Base-by-base conservation (phyloP, 2,113 vertebrate species). In the Axis porcinus region DNA sequence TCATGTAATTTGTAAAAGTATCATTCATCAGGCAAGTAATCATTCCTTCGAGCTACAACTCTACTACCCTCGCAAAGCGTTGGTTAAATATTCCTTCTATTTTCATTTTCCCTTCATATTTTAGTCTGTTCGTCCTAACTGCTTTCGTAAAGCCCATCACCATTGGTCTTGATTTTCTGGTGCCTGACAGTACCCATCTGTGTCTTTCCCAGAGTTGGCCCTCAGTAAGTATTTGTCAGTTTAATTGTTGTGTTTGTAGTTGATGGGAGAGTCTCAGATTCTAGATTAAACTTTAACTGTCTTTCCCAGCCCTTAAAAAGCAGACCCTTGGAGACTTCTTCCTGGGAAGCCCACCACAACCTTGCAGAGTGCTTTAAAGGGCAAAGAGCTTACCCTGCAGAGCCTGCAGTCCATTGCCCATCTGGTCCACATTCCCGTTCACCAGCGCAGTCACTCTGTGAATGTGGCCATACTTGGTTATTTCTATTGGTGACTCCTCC, bases 351-450 rank as follows among this genome's bases (percentile, higher is more conserved):
- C 57, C 45, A 5, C 36, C 21, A 7, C 58, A 28, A 43, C 11
- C 45, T 43, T 30, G 15, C 11, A 16, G 40, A 83, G 43, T 2
- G 8, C 33, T 60, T 30, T 5, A 2, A 33, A 33, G n/a, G 36
- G 14, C 11, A 54, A 4, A 55, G 23, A 12, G 33, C 98, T 98
- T 92, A 99, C 99, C 98, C 91, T 97, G 97, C 0, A 6, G 14
- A 9, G 88, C 93, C 88, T 52, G 97, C 76, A 70, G 85, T 79
- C 97, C 96, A 2, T 40, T 88, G 45, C 96, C 58, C 96, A 97
- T 78, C 54, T 13, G 88, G 17, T 89, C 7, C 0, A 97, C 28
- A 76, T 86, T 96, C 57, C 98, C 98, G 0, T 98, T 82, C 8
- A 98, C 98, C 93, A 98, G 79, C 0, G n/a, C 97, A 8, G 98